Percentiles rank a stretch among this genome's conserved stretches.
These are phyloP conservation scores for Pollenia amentaria DNA, from an alignment of 2,888 invertebrate genomes.

Conservation along the genomic window DNA sequence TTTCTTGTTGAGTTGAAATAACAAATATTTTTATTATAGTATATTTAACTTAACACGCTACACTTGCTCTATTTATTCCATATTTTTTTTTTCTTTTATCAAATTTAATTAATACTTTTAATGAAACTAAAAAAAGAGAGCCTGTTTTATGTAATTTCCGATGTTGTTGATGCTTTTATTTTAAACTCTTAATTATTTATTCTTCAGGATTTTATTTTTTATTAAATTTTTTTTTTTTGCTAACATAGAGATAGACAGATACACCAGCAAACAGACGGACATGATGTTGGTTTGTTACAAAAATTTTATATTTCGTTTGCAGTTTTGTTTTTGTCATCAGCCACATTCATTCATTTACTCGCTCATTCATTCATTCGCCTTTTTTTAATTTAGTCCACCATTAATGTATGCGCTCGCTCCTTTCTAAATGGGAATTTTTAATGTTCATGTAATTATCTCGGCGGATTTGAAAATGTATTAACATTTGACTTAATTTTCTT, in stretches of 20 bases:
- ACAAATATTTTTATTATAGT: too few relatives aligned
- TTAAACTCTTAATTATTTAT: constrained; percentile 47
- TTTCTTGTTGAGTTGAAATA: not conserved
- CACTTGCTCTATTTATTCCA: not conserved
- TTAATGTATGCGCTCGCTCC: constrained; percentile 38
- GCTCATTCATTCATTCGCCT: constrained; percentile 10
- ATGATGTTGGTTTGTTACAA: constrained; percentile 25
- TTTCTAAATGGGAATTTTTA: constrained; percentile 70
- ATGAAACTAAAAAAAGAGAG: constrained; percentile 9
- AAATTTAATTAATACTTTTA: constrained; percentile 55
- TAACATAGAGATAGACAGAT: not conserved
- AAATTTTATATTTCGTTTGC: constrained; percentile 42
- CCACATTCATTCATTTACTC: constrained; percentile 5
- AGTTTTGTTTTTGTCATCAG: constrained; percentile 23
- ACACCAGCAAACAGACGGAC: not conserved
- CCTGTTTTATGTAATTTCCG: constrained; percentile 16
- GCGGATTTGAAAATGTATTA: constrained; percentile 66
- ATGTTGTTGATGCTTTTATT: not conserved
- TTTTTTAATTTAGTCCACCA: not conserved
- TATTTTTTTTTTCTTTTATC: not conserved
- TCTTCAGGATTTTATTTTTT: constrained; percentile 25
- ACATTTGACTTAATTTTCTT: constrained; percentile 58
- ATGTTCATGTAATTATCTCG: constrained; percentile 68
- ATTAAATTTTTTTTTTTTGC: not conserved
- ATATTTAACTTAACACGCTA: not conserved